Conservation (phyloP, 2,888 invertebrate genomes). For the Lepidocyrtoides sp. region DNA sequence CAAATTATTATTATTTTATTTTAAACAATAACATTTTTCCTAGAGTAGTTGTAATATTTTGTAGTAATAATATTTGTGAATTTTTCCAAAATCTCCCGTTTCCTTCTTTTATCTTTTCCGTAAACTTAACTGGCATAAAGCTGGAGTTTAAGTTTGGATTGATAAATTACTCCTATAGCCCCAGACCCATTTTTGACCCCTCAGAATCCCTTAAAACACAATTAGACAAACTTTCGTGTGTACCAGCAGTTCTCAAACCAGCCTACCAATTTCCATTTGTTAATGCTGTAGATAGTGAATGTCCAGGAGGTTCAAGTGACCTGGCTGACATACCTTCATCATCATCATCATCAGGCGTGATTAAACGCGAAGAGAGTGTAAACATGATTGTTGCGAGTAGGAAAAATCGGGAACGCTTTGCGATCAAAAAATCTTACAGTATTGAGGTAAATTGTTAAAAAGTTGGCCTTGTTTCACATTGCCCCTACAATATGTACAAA, state of each 20-base stretch:
- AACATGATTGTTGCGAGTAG: slow-evolving; percentile 95
- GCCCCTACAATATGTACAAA: too few relatives aligned
- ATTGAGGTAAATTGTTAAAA: slow-evolving; percentile 92
- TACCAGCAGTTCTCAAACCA: slow-evolving; percentile 42
- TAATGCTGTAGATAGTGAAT: slow-evolving; percentile 51
- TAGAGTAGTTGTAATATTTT: too few relatives aligned
- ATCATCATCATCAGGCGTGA: neutral
- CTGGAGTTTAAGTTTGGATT: slow-evolving; percentile 85
- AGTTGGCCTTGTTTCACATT: neutral
- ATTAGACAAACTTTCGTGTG: slow-evolving; percentile 66
- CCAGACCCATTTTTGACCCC: slow-evolving; percentile 82
- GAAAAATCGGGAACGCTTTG: slow-evolving; percentile 98
- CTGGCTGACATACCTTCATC: slow-evolving; percentile 27
- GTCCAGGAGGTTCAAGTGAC: slow-evolving; percentile 6
- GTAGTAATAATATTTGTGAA: neutral
- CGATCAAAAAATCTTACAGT: slow-evolving; percentile 98
- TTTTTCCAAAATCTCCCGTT: neutral
- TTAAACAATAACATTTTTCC: too few relatives aligned
- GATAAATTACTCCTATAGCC: slow-evolving; percentile 84
- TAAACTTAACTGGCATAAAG: slow-evolving; percentile 61
- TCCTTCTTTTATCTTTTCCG: neutral
- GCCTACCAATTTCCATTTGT: slow-evolving; percentile 31
- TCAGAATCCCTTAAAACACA: slow-evolving; percentile 75
- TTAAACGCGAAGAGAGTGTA: slow-evolving; percentile 64
- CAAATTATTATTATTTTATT: slow-evolving; percentile 2